Conservation (phyloP, 2,113 vertebrate species). For the Morone chrysops region DNA sequence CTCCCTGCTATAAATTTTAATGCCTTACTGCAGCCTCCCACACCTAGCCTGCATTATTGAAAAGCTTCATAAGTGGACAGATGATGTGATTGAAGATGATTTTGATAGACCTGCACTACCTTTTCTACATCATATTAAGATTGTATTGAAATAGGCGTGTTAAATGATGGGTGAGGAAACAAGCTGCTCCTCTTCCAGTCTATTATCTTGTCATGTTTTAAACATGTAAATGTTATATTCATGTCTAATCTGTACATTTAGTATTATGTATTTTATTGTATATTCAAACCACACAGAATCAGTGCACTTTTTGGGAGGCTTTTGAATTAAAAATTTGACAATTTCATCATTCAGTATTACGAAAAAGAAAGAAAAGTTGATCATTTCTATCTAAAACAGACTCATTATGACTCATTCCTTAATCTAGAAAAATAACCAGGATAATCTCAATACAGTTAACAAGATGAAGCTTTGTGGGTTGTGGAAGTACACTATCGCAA, state of each 20-base stretch:
- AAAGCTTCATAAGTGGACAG: slow-evolving; percentile 24
- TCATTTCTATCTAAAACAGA: too few relatives aligned
- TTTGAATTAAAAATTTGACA: background rate
- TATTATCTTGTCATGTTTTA: background rate
- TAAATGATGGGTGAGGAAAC: background rate
- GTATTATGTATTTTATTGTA: too few relatives aligned
- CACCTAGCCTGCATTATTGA: slow-evolving; percentile 60
- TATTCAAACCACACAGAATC: background rate
- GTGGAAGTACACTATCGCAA: background rate
- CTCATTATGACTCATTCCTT: background rate
- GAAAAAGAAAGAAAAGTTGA: too few relatives aligned
- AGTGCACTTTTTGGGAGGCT: too few relatives aligned
- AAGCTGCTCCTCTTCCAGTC: background rate
- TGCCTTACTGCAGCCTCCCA: slow-evolving; percentile 34
- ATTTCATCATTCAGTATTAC: background rate
- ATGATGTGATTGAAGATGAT: slow-evolving; percentile 38
- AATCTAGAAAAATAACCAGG: background rate
- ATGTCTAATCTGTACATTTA: background rate
- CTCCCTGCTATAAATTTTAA: slow-evolving; percentile 55
- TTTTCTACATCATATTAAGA: slow-evolving; percentile 20
- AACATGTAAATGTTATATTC: background rate
- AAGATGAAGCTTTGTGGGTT: background rate
- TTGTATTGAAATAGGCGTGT: background rate
- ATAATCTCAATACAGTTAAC: background rate
- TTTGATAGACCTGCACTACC: slow-evolving; percentile 1